A percentile compares a stretch with the other conserved stretches of the same genome.
Evolutionary conservation across 1,140 invertebrate genomes (phyloP).

Genomic region (Danaus plexippus): DNA sequence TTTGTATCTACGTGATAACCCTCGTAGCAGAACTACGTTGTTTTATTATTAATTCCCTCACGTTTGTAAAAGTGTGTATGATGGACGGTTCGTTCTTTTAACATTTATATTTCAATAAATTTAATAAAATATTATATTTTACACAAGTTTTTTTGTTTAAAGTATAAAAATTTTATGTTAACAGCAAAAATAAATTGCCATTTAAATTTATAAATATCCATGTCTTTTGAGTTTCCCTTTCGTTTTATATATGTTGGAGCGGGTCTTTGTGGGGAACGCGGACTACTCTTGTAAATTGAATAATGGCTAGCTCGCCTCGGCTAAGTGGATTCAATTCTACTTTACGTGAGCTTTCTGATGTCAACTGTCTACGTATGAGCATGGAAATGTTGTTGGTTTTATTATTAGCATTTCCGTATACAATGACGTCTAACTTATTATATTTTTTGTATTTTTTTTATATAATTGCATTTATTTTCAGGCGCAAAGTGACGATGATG

Average conservation of each 20-base stretch:
- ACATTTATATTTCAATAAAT: too few relatives aligned
- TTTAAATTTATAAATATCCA: slow-evolving; percentile 3
- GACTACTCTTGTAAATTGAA: slow-evolving; percentile 54
- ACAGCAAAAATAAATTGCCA: background rate
- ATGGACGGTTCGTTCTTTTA: too few relatives aligned
- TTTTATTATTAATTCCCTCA: too few relatives aligned
- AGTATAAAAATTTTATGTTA: too few relatives aligned
- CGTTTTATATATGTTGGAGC: slow-evolving; percentile 18
- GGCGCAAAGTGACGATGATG: slow-evolving; percentile 96
- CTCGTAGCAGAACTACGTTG: too few relatives aligned
- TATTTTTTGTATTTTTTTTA: background rate
- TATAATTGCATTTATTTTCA: slow-evolving; percentile 44
- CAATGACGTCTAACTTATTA: background rate
- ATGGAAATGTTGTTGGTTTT: slow-evolving; percentile 7
- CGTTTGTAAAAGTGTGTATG: too few relatives aligned
- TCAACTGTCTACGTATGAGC: slow-evolving; percentile 20
- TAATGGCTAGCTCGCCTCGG: slow-evolving; percentile 49
- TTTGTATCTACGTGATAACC: too few relatives aligned
- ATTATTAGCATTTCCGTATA: slow-evolving; percentile 2
- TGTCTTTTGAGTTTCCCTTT: slow-evolving; percentile 13
- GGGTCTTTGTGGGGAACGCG: slow-evolving; percentile 29
- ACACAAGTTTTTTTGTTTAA: too few relatives aligned
- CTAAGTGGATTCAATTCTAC: slow-evolving; percentile 59
- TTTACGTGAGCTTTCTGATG: slow-evolving; percentile 41
- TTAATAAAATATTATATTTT: too few relatives aligned